These are phyloP conservation scores for Paramormyrops kingsleyae DNA, from an alignment of 2,113 vertebrate genomes.

Conservation along the genomic window DNA sequence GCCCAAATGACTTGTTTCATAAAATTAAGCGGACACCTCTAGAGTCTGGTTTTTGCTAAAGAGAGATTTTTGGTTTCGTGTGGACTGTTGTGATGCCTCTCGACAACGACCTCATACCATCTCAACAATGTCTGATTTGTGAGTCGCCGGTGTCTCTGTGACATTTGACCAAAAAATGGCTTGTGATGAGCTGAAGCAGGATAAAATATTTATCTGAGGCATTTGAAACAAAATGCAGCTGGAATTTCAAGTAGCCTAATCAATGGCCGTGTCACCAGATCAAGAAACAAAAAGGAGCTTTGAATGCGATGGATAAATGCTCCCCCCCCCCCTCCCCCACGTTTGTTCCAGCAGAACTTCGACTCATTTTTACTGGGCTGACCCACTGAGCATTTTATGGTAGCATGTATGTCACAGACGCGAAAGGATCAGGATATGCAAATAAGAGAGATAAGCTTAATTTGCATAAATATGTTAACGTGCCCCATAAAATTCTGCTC, in stretches of 20 bases:
- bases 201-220: slow-evolving; percentile 10
- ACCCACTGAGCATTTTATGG: slow-evolving; percentile 47
- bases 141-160: background rate
- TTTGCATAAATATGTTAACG: slow-evolving; percentile 28
- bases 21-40: background rate
- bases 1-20: background rate
- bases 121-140: background rate
- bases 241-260: slow-evolving; percentile 4
- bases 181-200: background rate
- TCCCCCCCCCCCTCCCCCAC: no score
- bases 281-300: background rate
- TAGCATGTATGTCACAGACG: slow-evolving; percentile 41
- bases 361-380: slow-evolving; percentile 23
- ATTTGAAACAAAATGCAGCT: slow-evolving; percentile 8
- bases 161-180: slow-evolving; percentile 4
- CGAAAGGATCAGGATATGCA: slow-evolving; percentile 39
- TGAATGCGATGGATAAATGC: background rate
- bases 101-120: background rate
- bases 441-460: slow-evolving; percentile 22
- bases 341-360: background rate
- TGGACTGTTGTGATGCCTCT: background rate
- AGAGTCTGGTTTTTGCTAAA: background rate
- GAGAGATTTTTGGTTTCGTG: background rate
- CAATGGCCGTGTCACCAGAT: slow-evolving; percentile 1
- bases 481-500: background rate